A percentile compares a stretch with the other conserved stretches of the same genome.
Conservation (phyloP, 1,140 invertebrate species). For the Antheraea pernyi region DNA sequence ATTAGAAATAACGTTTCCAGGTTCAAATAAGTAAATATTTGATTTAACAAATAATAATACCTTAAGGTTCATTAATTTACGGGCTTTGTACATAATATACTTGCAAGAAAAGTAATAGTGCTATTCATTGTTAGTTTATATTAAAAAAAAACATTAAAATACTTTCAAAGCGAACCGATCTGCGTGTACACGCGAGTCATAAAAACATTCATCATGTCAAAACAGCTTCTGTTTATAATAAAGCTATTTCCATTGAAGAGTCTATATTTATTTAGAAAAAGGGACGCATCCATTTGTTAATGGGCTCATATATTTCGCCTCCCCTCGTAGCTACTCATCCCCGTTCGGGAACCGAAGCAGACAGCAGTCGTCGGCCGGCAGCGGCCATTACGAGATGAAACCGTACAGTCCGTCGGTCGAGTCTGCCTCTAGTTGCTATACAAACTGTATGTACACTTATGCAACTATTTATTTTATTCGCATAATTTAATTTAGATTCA, state of each 20-base stretch:
- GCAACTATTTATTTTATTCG: not conserved
- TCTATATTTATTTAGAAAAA: not conserved
- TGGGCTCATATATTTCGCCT: constrained; percentile 2
- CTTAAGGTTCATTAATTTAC: no score
- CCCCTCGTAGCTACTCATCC: constrained; percentile 53
- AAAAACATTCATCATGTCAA: not conserved
- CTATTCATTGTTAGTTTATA: not conserved
- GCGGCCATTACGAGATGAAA: constrained; percentile 73
- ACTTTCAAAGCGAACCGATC: not conserved
- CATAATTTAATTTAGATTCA: no score
- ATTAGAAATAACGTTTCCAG: no score
- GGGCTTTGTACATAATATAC: no score
- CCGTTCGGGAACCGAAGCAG: constrained; percentile 61
- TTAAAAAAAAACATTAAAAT: not conserved
- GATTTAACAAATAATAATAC: no score
- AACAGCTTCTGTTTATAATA: not conserved
- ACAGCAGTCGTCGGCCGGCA: constrained; percentile 56
- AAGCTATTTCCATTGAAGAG: not conserved
- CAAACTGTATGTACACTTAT: constrained; percentile 56
- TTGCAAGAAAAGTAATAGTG: no score
- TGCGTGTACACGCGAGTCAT: not conserved
- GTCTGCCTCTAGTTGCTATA: constrained; percentile 68
- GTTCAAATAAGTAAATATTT: no score
- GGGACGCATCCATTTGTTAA: constrained; percentile 7
- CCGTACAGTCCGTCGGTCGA: constrained; percentile 70